Evolutionary conservation across 2,797 vertebrate genomes (phyloP), one percentile per base, ranked within the genome.

Genomic region (Ceryle rudis): DNA sequence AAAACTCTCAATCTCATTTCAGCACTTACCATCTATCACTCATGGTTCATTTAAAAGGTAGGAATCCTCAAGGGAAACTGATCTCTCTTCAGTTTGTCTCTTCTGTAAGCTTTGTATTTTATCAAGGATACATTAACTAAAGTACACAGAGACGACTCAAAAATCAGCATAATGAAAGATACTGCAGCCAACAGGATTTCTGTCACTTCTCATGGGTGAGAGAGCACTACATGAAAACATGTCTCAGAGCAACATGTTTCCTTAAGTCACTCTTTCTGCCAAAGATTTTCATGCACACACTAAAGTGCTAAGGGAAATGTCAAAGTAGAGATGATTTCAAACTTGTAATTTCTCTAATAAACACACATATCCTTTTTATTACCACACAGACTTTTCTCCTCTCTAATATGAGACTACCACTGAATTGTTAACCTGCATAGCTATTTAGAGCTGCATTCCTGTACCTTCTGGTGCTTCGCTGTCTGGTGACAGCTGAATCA

Each of bases 341-440:
- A 46, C 42, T 47, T 70, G 21, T 18, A 61, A 14, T 35, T 79
- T 90, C 79, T 73, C 20, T 33, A 21, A 75, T 31, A 58, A 75
- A 57, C 9, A 18, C 25, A 15, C 11, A 3, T 14, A 7, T 14
- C 64, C 1, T 35, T 55, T 52, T 62, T 58, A 61, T 71, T 52
- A 26, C 16, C 51, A 7, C 15, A 12, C 13, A 60, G 58, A 70
- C 1, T 8, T 13, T 52, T 70, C 44, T 31, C 21, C 35, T 66
- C 11, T 74, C 41, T 28, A 5, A 5, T 0, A 1, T 9, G 18
- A 25, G 23, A 1, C 14, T 35, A 51, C 6, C 21, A 19, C 29
- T 11, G 18, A 37, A 16, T 1, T 33, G 3, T n/a, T 79, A 31
- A 31, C 31, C 28, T 71, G 54, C 8, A 5, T 6, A 6, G 11